Evolutionary conservation across 2,113 vertebrate genomes (phyloP), one percentile per base, ranked within the genome.

Genomic region (Salminus brasiliensis): DNA sequence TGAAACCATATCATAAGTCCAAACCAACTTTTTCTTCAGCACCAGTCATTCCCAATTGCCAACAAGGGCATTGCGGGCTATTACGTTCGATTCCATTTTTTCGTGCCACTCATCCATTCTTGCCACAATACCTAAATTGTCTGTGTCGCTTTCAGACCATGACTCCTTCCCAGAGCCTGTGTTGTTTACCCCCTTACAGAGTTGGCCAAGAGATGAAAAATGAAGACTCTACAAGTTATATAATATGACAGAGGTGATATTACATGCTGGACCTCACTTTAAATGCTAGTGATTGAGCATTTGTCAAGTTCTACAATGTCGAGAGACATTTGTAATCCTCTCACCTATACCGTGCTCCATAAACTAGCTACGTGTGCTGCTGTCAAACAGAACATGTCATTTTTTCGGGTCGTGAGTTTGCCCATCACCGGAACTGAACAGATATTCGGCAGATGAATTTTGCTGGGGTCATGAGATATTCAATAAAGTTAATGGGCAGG

Each of bases 401-500:
- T n/a, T n/a, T 7, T 36, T 36, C 16, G 2, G 62, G 62, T 25
- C 10, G 8, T n/a, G 10, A n/a, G 45, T 49, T 55, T 55, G 21
- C n/a, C 52, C 25, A n/a, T 9, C 15, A 45, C 27, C 2, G 18
- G 45, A 60, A 23, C 29, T 32, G n/a, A 39, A 12, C 39, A 23
- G 16, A 73, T 65, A 68, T 60, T 71, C 41, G 10, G 32, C 62
- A 68, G 70, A 25, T 59, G 27, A 70, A 74, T 72, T 74, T 78
- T 8, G 60, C 66, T 32, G 63, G 60, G 32, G 62, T 57, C 72
- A 80, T 76, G 72, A 27, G 30, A 76, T 65, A 67, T 69, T 76
- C 25, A 30, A 83, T 80, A 72, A 71, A 79, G 70, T 41, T 79
- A 80, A 83, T 76, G 62, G 66, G 27, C 74, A 39, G 47, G 45